Evolutionary conservation across 2,888 invertebrate genomes (phyloP), one percentile per base, ranked within the genome.

Genomic region (Orthosia cruda): DNA sequence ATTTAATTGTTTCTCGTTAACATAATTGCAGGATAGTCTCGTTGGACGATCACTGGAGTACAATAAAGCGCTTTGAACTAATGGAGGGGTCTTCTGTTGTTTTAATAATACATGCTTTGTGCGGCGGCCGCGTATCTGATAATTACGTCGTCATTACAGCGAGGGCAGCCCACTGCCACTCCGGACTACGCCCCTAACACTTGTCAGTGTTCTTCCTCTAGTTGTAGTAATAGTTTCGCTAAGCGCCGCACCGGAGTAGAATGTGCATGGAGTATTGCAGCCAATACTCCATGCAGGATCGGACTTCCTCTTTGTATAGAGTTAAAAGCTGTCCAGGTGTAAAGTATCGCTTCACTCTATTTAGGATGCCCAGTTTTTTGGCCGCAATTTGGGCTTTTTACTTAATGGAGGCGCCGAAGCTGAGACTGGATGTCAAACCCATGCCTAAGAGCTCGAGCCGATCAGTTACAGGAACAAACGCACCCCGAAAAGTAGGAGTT

Each of bases 201-300:
- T 93, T 92, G 93, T 93, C 86, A 91, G 91, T n/a, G 91, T 94
- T 94, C 94, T 94, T 94, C 91, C 90, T 86, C 85, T 87, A 86
- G 87, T 88, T 82, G 83, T 79, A 88, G 91, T 94, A 94, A 95
- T 95, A 94, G 95, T 95, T 93, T 88, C 90, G 91, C 92, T 94
- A 94, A 95, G 93, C 94, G 91, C 81, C 92, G 89, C 92, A 91
- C 93, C 92, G 91, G 91, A 93, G 92, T 92, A 92, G 94, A 95
- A 95, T n/a, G n/a, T n/a, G n/a, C n/a, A n/a, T n/a, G n/a, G n/a
- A n/a, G n/a, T n/a, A n/a, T n/a, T n/a, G n/a, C n/a, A n/a, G n/a
- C n/a, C n/a, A n/a, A n/a, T n/a, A n/a, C n/a, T n/a, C n/a, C n/a
- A n/a, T n/a, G n/a, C n/a, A n/a, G n/a, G n/a, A n/a, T n/a, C n/a